Base-by-base conservation (phyloP, 2,797 vertebrate species). In the Intellagama lesueurii region DNA sequence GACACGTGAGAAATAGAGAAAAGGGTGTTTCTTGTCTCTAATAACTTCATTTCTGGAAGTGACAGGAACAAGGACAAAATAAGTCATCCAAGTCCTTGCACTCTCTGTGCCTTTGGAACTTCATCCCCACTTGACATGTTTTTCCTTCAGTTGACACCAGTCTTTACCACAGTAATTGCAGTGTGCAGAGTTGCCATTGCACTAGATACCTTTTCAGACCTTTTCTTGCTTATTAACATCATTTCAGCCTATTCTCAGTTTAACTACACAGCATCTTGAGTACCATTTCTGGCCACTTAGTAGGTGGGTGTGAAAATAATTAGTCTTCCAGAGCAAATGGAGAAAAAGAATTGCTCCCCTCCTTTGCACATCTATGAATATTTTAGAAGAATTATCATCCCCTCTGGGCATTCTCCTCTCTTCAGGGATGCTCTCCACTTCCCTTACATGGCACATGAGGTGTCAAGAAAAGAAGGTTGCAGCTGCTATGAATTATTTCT, bases 401-500 rank as follows among this genome's bases (percentile, higher is more conserved):
- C 68, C 83, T 75, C n/a, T 64, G 32, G 35, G 52, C 14, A 2
- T 0, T 90, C 0, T 86, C 91, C 7, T 90, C 30, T 88, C 86
- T 90, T 92, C 77, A 87, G 87, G 30, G 5, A 0, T 80, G 88
- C 8, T 35, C 83, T 26, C 89, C 44, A 80, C 85, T 30, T 90
- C 47, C 78, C 16, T 26, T 75, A 77, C 0, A 1, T 64, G 35
- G 26, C 90, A 79, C 7, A 87, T n/a, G 66, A 90, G 82, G 17
- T 78, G 75, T 87, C 35, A 76, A 89, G 40, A 85, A 1, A 90
- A 89, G 69, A 89, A 89, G 68, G 5, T 30, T 47, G 85, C 64
- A 28, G 12, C 85, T 87, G 82, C 79, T 66, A 69, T 56, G 85
- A 28, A n/a, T 89, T 89, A 90, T 89, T 91, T 93, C 72, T 86